These are phyloP conservation scores for Tachypleus tridentatus DNA, from an alignment of 1,140 invertebrate species.

Conservation along the genomic window DNA sequence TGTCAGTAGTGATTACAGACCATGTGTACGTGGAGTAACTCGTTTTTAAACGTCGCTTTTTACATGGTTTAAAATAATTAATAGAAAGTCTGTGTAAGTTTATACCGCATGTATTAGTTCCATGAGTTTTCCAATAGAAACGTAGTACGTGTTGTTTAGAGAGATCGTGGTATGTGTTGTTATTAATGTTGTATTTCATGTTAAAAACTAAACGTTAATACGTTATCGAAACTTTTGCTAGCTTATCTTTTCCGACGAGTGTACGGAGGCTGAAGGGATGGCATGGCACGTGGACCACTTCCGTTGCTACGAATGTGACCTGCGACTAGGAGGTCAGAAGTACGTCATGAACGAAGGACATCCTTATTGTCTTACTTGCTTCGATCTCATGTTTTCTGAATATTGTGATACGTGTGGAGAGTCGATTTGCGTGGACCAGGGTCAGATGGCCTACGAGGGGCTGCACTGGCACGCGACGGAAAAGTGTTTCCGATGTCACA, in stretches of 20 bases:
- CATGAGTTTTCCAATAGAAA: too few species aligned
- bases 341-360: conserved; percentile 92
- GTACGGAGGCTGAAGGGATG: conserved; percentile 91
- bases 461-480: conserved; percentile 97
- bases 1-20: too few species aligned
- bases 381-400: conserved; percentile 88
- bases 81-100: too few species aligned
- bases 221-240: conserved; percentile 30
- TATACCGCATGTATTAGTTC: too few species aligned
- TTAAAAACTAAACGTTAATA: too few species aligned
- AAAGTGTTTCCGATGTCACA: conserved; percentile 86
- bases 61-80: too few species aligned
- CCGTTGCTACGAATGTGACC: conserved; percentile 85
- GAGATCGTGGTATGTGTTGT: too few species aligned
- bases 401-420: conserved; percentile 94
- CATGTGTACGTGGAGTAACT: too few species aligned
- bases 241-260: conserved; percentile 95
- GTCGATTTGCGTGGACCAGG: conserved; percentile 86
- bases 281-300: conserved; percentile 99
- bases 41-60: too few species aligned
- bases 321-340: conserved; percentile 83
- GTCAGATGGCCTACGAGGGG: conserved; percentile 92
- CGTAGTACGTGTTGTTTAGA: too few species aligned
- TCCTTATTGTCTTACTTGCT: conserved; percentile 87
- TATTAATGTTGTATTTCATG: too few species aligned